Evolutionary conservation across 2,888 invertebrate species (phyloP).

Genomic region (Cataglyphis livida): DNA sequence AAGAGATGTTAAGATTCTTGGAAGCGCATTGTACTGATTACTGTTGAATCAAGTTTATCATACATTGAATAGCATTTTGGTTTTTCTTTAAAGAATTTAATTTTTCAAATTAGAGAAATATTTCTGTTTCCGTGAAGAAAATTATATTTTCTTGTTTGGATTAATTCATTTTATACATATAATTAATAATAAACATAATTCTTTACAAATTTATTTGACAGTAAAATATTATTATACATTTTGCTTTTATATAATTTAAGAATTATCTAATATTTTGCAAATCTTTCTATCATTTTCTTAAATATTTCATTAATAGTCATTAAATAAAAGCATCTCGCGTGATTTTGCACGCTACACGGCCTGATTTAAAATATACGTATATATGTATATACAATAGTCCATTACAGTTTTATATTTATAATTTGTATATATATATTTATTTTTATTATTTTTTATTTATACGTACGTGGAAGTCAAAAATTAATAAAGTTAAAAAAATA

Average conservation of each 20-base stretch:
- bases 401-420: slow-evolving; percentile 58
- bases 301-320: background rate
- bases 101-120: slow-evolving; percentile 11
- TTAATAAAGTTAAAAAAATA: slow-evolving; percentile 81
- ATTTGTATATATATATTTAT: slow-evolving; percentile 59
- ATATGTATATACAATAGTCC: slow-evolving; percentile 63
- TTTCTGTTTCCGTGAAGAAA: background rate
- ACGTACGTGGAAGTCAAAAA: slow-evolving; percentile 77
- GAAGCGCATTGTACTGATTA: slow-evolving; percentile 47
- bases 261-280: background rate
- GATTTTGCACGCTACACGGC: slow-evolving; percentile 65
- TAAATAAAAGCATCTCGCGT: background rate
- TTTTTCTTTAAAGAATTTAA: background rate
- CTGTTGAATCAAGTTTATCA: slow-evolving; percentile 14
- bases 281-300: background rate
- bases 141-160: background rate
- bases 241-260: background rate
- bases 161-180: slow-evolving; percentile 6
- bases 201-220: background rate
- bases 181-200: background rate
- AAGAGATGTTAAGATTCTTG: background rate
- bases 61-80: background rate
- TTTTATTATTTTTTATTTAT: slow-evolving; percentile 64
- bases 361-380: slow-evolving; percentile 54
- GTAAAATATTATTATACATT: background rate